A percentile compares a stretch with the other conserved stretches of the same genome.
Evolutionary conservation across 2,113 vertebrate genomes (phyloP).

Genomic region (Ophthalmolycus amberensis): DNA sequence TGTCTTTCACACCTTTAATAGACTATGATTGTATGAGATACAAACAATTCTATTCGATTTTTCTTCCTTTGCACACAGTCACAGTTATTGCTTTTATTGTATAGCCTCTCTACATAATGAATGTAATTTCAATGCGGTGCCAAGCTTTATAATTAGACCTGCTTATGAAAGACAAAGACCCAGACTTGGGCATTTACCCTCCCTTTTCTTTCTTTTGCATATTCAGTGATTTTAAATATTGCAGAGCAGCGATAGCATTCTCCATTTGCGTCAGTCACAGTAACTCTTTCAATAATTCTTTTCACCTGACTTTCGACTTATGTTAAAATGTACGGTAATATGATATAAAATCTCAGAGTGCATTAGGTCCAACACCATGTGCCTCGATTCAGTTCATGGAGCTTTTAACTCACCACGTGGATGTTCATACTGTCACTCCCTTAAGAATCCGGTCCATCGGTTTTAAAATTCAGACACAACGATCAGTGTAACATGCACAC

Average conservation of each 20-base stretch:
- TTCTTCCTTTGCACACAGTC: background rate
- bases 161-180: constrained; percentile 16
- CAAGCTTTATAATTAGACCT: background rate
- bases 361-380: constrained; percentile 20
- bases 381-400: constrained; percentile 28
- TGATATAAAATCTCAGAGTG: constrained; percentile 41
- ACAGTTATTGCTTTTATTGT: constrained; percentile 13
- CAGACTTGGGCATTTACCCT: constrained; percentile 17
- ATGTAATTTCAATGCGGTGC: constrained; percentile 3
- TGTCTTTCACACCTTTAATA: constrained; percentile 28
- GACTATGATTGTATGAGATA: constrained; percentile 22
- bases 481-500: constrained; percentile 32
- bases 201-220: constrained; percentile 3
- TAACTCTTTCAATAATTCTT: constrained; percentile 27
- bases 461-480: constrained; percentile 47
- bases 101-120: background rate
- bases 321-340: constrained; percentile 29
- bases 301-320: constrained; percentile 29
- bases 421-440: constrained; percentile 51
- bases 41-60: background rate
- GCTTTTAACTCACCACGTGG: constrained; percentile 31
- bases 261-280: constrained; percentile 23
- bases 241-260: constrained; percentile 12
- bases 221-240: constrained; percentile 33
- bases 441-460: constrained; percentile 53